Percentiles rank a stretch among this genome's conserved stretches.
These are phyloP conservation scores for Pseudochaenichthys georgianus DNA, from an alignment of 2,797 vertebrate species.

Conservation along the genomic window DNA sequence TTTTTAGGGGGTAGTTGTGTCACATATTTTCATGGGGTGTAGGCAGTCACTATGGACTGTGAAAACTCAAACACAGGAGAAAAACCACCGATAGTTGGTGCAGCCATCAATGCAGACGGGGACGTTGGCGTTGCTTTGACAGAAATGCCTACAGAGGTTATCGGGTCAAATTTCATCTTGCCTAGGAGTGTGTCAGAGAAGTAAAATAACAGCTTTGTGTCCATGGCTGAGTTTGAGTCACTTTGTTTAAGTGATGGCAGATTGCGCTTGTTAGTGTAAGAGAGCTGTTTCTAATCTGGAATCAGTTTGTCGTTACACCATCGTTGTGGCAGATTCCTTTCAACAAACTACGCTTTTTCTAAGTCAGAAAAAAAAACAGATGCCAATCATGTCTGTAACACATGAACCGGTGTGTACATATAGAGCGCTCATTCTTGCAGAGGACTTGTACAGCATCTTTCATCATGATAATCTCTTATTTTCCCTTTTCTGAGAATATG, in stretches of 20 bases:
- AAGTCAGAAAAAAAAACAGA: conserved; percentile 19
- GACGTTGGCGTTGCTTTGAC: conserved; percentile 41
- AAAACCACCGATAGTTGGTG: conserved; percentile 58
- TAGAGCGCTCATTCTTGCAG: background rate
- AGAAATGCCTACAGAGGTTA: conserved; percentile 44
- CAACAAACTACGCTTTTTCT: background rate
- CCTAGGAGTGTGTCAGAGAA: conserved; percentile 25
- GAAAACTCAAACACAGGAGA: conserved; percentile 54
- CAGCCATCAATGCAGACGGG: conserved; percentile 8
- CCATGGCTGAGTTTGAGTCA: conserved; percentile 30
- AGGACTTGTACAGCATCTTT: background rate
- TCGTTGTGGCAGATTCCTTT: conserved; percentile 16
- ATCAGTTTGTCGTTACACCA: conserved; percentile 24
- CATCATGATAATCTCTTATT: background rate
- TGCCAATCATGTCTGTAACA: conserved; percentile 11
- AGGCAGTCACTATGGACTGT: conserved; percentile 18
- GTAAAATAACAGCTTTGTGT: conserved; percentile 42
- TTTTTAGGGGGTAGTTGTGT: conserved; percentile 24
- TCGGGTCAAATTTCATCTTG: conserved; percentile 55
- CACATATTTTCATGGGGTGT: conserved; percentile 49
- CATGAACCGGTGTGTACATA: background rate
- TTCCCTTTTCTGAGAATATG: background rate
- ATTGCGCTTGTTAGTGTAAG: conserved; percentile 35
- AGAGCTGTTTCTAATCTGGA: conserved; percentile 45
- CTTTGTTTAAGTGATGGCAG: conserved; percentile 56